phyloP scores from a whole-genome alignment of 1,140 invertebrate species.

The Neocloeon triangulifer region DNA sequence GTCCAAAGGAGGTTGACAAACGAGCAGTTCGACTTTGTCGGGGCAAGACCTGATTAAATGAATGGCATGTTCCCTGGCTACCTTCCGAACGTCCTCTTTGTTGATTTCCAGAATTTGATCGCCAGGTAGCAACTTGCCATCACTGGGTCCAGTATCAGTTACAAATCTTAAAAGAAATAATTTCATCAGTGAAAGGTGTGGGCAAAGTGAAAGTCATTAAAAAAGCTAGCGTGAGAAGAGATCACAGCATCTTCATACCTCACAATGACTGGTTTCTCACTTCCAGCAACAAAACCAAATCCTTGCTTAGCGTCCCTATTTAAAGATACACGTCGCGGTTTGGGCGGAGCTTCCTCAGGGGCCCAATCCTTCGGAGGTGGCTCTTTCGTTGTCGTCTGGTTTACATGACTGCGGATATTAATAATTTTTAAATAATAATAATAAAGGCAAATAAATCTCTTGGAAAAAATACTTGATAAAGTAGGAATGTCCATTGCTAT shows the following conservation, averaged over 20 bases:
- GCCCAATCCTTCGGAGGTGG: slow-evolving; percentile 44
- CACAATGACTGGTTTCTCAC: slow-evolving; percentile 74
- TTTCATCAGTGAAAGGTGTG: too few species aligned
- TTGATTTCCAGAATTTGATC: slow-evolving; percentile 79
- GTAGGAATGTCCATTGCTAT: slow-evolving; percentile 55
- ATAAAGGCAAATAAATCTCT: neutral
- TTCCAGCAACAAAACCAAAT: slow-evolving; percentile 84
- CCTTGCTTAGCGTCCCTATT: slow-evolving; percentile 49
- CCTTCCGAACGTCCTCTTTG: slow-evolving; percentile 65
- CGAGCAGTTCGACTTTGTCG: slow-evolving; percentile 46
- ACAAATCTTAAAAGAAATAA: slow-evolving; percentile 28
- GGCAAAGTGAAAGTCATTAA: too few species aligned
- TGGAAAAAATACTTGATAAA: slow-evolving; percentile 64
- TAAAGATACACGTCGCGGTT: slow-evolving; percentile 49
- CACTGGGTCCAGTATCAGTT: slow-evolving; percentile 69
- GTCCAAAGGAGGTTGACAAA: slow-evolving; percentile 58
- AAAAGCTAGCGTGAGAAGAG: neutral
- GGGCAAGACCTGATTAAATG: slow-evolving; percentile 62
- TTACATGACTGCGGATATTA: slow-evolving; percentile 48
- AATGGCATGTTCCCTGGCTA: slow-evolving; percentile 72
- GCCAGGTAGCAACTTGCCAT: slow-evolving; percentile 64
- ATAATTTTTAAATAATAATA: too few species aligned
- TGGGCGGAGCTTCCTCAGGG: slow-evolving; percentile 38
- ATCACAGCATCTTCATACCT: slow-evolving; percentile 25
- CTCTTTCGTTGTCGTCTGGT: slow-evolving; percentile 75